Evolutionary conservation across 2,888 invertebrate genomes (phyloP).

Genomic region (Agrotis exclamationis): DNA sequence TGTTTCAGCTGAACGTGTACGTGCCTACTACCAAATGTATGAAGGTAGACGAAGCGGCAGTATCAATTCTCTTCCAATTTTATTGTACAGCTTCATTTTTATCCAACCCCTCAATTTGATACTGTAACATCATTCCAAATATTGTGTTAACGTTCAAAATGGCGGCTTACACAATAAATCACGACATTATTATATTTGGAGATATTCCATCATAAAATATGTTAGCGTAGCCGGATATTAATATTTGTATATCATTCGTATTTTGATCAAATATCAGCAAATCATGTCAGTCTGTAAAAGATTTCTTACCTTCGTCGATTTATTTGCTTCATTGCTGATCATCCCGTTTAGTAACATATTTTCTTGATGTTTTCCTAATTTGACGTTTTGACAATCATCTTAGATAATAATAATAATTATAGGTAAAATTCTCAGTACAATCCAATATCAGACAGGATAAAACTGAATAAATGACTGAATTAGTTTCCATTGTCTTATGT

Average conservation of each 20-base stretch:
- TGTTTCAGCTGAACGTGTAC: too few species aligned
- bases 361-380: background rate
- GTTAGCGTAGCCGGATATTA: constrained; percentile 35
- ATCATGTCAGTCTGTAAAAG: background rate
- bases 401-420: too few species aligned
- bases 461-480: background rate
- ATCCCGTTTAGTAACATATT: background rate
- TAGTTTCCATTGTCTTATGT: background rate
- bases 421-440: background rate
- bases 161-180: constrained; percentile 12
- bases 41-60: too few species aligned
- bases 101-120: background rate
- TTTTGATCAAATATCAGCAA: constrained; percentile 33
- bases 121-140: constrained; percentile 25
- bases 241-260: constrained; percentile 25
- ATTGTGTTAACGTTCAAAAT: constrained; percentile 23
- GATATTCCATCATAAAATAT: constrained; percentile 25
- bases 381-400: background rate
- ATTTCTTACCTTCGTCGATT: background rate
- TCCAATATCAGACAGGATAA: background rate
- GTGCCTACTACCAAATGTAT: too few species aligned
- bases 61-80: too few species aligned
- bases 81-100: background rate
- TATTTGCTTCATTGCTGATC: background rate
- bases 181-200: constrained; percentile 4